Base-by-base conservation (phyloP, 2,113 vertebrate genomes). In the Protobothrops mucrosquamatus region DNA sequence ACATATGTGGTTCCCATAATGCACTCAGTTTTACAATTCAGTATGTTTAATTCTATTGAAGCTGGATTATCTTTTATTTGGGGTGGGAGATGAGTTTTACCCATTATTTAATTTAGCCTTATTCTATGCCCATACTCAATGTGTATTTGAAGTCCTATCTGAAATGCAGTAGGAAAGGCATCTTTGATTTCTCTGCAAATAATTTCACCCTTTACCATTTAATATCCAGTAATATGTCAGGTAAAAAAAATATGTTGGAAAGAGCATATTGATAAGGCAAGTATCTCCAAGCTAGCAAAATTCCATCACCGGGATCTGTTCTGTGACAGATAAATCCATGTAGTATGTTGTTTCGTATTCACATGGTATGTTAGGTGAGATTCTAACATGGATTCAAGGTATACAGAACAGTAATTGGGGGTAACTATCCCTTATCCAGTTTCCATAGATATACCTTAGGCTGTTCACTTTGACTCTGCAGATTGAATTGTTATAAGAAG, bases 291-390 rank as follows among this genome's bases (percentile, higher is more conserved):
- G 91, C 90, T 93, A 93, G 93, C 94, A 94, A 95, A 91, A 96
- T 96, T 94, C 96, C 96, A 97, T 95, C 96, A 93, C 91, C 89
- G 95, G 94, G 94, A 95, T 95, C 95, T 94, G 94, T 94, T 94
- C 94, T 96, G 94, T 96, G 92, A 93, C 92, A 95, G 69, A 95
- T 93, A 95, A 95, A 95, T 94, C 85, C 92, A 91, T 92, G 81
- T 94, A 93, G 93, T 29, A 81, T 56, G 26, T 20, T 18, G 22
- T 43, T 85, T 48, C 55, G 59, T 95, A 92, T 95, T 92, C 95
- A 87, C 94, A 51, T 90, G 91, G 88, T 93, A 94, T 95, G 96
- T 93, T 93, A 95, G 96, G 92, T 95, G 95, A 55, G 61, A 26
- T 14, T 34, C 23, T 34, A 39, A 64, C 26, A 12, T 54, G 34